Conservation (phyloP, 2,888 invertebrate genomes). For the Cistogaster globosa region DNA sequence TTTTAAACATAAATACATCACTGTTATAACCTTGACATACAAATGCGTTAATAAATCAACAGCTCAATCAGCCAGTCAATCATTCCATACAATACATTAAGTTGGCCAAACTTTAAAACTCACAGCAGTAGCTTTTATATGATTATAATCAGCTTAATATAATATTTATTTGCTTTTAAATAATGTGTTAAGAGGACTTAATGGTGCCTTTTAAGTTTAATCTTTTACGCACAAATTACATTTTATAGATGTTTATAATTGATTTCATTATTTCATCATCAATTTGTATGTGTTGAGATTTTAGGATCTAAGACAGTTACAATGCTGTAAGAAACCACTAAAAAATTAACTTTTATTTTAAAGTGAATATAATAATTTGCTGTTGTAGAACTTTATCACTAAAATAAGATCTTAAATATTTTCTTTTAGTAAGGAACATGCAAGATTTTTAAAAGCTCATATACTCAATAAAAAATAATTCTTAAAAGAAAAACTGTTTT, state of each 20-base stretch:
- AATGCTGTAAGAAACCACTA: no score
- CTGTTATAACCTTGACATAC: constrained; percentile 64
- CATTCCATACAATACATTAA: constrained; percentile 1
- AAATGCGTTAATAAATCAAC: constrained; percentile 48
- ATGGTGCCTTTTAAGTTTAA: constrained; percentile 9
- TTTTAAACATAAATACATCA: background rate
- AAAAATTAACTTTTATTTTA: no score
- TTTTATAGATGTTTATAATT: no score
- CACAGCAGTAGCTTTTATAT: background rate
- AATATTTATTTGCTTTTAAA: constrained; percentile 42
- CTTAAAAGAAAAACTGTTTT: no score
- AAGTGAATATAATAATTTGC: no score
- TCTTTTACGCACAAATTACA: background rate
- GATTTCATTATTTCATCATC: background rate
- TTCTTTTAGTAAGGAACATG: no score
- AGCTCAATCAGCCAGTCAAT: constrained; percentile 21
- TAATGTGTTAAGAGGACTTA: constrained; percentile 36
- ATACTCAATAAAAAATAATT: no score
- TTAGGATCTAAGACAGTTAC: no score
- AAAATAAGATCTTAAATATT: no score
- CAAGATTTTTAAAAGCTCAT: no score
- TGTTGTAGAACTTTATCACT: no score
- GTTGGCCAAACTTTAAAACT: constrained; percentile 37
- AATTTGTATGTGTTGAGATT: background rate
- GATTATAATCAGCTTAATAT: constrained; percentile 30